A percentile compares a stretch with the other conserved stretches of the same genome.
phyloP scores from a whole-genome alignment of 2,888 invertebrate genomes.

The Hylaea fasciaria region DNA sequence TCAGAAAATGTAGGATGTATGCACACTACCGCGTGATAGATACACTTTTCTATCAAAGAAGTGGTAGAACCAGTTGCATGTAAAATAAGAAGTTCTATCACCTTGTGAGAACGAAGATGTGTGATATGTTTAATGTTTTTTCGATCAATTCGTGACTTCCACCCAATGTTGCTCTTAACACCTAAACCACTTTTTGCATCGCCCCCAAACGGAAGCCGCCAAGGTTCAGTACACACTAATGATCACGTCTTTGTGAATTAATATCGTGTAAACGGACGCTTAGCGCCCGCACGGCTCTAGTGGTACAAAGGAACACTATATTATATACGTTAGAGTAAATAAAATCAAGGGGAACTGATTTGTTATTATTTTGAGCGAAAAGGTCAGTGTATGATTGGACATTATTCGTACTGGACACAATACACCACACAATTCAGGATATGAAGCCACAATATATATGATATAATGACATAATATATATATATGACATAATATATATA shows the following conservation, averaged over 20 bases:
- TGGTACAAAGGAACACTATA: background rate
- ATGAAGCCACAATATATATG: too few species aligned
- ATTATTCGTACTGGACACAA: background rate
- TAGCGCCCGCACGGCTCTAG: slow-evolving; percentile 5
- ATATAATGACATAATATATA: too few species aligned
- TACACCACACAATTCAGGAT: too few species aligned
- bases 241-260: slow-evolving; percentile 10
- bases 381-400: background rate
- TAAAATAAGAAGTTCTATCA: too few species aligned
- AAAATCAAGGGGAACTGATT: background rate
- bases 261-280: slow-evolving; percentile 15
- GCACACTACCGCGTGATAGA: too few species aligned
- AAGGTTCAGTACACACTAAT: slow-evolving; percentile 13
- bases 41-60: too few species aligned
- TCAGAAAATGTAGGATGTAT: too few species aligned
- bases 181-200: slow-evolving; percentile 3
- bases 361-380: slow-evolving; percentile 2
- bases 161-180: background rate
- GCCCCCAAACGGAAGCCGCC: slow-evolving; percentile 14
- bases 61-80: too few species aligned
- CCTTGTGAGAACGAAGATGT: too few species aligned
- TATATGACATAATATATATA: too few species aligned
- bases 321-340: background rate
- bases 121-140: too few species aligned
- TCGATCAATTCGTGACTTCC: background rate